Evolutionary conservation across 2,888 invertebrate species (phyloP), one percentile per base, ranked within the genome.

Genomic region (Harpalus rufipes): DNA sequence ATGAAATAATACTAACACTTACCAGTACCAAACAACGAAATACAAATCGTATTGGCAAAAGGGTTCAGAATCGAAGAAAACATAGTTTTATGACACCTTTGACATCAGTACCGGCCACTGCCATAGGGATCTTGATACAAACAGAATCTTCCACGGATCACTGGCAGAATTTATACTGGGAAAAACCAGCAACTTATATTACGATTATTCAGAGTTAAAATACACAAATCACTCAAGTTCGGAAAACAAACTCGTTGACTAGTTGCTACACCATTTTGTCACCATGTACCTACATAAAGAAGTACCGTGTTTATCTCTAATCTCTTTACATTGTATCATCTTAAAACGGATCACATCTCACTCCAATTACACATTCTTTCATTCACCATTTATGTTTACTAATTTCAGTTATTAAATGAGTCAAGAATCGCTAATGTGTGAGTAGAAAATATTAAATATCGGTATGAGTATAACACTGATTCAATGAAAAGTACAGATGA

Each of bases 401-500:
- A 80, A 80, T 80, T 80, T 80, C 80, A 59, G 61, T 80, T 80
- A 61, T 25, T 41, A 84, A 65, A 78, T 61, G 63, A 78, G 63
- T 41, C 63, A 63, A 61, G 65, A 74, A 84, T 32, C 16, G 74
- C 65, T 84, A 84, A 63, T 61, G 41, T 84, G 18, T 84, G 61
- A 84, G 78, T 78, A 78, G 63, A 84, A 84, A 61, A 78, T 78
- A 84, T 84, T 74, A 84, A 84, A 84, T 84, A 78, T 84, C 84
- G 63, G 61, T 84, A 59, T 61, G 41, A 84, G 72, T 82, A 59
- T 78, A 51, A 84, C 84, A 65, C 56, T 74, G 63, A 84, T 61
- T 63, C 84, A 84, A 63, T 76, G 78, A 78, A 84, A 84, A 84
- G 84, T 84, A 84, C 84, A 84, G 84, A 84, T 65, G 84, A 84